Percentiles rank a stretch among this genome's conserved stretches.
These are phyloP conservation scores for Periophthalmodon schlosseri DNA, from an alignment of 2,113 vertebrate species.

Conservation along the genomic window DNA sequence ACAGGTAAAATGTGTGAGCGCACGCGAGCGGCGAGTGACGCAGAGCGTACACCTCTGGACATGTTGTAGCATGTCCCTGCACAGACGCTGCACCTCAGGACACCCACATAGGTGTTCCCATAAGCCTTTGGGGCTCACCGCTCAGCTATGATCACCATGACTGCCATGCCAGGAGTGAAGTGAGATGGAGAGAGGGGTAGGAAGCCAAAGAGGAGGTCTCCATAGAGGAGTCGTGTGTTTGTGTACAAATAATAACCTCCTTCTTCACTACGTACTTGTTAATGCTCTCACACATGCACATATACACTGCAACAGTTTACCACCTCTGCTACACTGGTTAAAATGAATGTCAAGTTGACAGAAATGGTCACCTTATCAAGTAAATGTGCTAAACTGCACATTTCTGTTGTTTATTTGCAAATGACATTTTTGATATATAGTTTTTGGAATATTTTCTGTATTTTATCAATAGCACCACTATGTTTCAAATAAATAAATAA, in stretches of 20 bases:
- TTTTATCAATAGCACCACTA: background rate
- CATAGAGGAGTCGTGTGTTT: slow-evolving; percentile 45
- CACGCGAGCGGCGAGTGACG: slow-evolving; percentile 10
- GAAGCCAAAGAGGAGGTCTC: slow-evolving; percentile 45
- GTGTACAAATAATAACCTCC: slow-evolving; percentile 43
- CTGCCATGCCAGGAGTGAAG: slow-evolving; percentile 66
- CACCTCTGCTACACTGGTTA: slow-evolving; percentile 12
- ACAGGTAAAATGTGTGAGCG: background rate
- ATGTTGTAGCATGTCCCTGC: slow-evolving; percentile 25
- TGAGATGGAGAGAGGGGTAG: slow-evolving; percentile 24
- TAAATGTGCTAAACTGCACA: background rate
- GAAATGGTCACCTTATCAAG: background rate
- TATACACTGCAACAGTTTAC: slow-evolving; percentile 10
- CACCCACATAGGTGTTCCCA: slow-evolving; percentile 49
- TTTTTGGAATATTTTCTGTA: background rate
- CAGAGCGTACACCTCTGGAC: slow-evolving; percentile 16
- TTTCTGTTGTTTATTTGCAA: background rate
- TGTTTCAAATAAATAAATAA: background rate
- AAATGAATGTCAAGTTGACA: background rate
- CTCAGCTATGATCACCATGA: slow-evolving; percentile 64
- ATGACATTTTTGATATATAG: background rate
- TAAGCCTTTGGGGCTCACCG: slow-evolving; percentile 27
- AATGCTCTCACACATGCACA: slow-evolving; percentile 32
- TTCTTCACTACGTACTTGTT: slow-evolving; percentile 37
- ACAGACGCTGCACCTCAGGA: slow-evolving; percentile 24